Evolutionary conservation across 2,113 vertebrate genomes (phyloP), one percentile per base, ranked within the genome.

Genomic region (Ranitomeya imitator): DNA sequence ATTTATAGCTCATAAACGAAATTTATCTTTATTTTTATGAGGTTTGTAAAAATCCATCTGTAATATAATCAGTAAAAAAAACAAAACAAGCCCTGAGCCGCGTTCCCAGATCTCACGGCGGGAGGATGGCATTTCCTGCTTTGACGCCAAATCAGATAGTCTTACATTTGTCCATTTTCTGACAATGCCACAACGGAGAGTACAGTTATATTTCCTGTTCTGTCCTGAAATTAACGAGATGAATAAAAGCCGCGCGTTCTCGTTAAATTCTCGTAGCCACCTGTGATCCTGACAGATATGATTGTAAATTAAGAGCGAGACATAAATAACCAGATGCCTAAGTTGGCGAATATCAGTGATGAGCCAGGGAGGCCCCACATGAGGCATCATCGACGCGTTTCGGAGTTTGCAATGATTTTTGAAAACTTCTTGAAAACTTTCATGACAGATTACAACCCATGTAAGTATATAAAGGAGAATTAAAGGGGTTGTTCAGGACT

Each of bases 1-100:
- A 83, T 83, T 83, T 83, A 83, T 4, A 54, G 61, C 81, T 69
- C 81, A 13, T 83, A 83, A 83, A 69, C 7, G 26, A 71, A 69
- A 84, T 84, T 69, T 71, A 84, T 86, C 45, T 63, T 51, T 11
- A 7, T 51, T 63, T 86, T 86, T 86, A 86, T 45, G 74, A 63
- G 37, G 57, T 54, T 51, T 45, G 26, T 86, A 26, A 86, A 86
- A 86, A 78, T 65, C 59, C 55, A 65, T 65, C 85, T 84, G 67
- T 86, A 79, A 86, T 52, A 78, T 51, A 78, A 11, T 23, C 5
- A 14, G n/a, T 15, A n/a, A 65, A 52, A 78, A 45, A 86, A 6
- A 3, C 51, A 52, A 71, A 6, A 6, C 2, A 37, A 0, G 3
- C 11, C 23, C 12, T 3, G 23, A 37, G 26, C 9, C 26, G 0